Evolutionary conservation across 2,113 vertebrate species (phyloP).

Genomic region (Chrysochloris asiatica): DNA sequence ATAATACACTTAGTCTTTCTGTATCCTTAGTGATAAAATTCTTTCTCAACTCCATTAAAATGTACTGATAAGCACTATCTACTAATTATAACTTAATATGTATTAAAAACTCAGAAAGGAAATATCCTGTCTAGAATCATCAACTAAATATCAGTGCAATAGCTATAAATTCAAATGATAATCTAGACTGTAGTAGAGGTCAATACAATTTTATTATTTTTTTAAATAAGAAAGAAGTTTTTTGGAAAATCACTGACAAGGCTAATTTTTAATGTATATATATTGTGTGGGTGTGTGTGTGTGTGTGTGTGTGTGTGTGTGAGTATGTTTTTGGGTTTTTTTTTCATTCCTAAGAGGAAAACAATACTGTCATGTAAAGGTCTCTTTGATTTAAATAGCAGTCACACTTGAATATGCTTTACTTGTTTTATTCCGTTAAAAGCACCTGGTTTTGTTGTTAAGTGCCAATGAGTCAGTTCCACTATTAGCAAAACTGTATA

Average conservation of each 20-base stretch:
- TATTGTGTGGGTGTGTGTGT: too few relatives aligned
- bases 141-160: not conserved
- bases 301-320: too few relatives aligned
- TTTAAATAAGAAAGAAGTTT: too few relatives aligned
- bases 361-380: not conserved
- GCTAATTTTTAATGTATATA: too few relatives aligned
- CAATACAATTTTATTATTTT: too few relatives aligned
- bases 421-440: not conserved
- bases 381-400: not conserved
- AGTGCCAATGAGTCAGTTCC: not conserved
- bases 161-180: not conserved
- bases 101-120: not conserved
- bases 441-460: not conserved
- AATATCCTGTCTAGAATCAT: not conserved
- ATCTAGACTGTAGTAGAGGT: not conserved
- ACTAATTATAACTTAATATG: not conserved
- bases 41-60: not conserved
- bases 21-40: not conserved
- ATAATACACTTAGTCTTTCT: constrained; percentile 7
- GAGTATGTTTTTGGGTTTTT: too few relatives aligned
- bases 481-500: too few relatives aligned
- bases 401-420: not conserved
- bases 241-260: too few relatives aligned
- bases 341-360: not conserved
- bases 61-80: not conserved